Conservation (phyloP, 2,797 vertebrate species). For the Centroberyx gerrardi region DNA sequence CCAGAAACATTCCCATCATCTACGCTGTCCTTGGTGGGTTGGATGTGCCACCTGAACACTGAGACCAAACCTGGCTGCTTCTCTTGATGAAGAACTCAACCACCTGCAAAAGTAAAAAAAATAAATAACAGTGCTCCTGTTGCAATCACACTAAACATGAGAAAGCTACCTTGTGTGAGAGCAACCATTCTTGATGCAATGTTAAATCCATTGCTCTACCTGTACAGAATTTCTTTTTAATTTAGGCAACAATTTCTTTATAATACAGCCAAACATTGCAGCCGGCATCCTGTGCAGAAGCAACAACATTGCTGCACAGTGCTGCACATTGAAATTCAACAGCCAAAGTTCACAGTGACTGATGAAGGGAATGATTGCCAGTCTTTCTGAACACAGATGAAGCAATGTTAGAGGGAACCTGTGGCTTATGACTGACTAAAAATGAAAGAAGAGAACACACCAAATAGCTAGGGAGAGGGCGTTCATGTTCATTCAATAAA, state of each 20-base stretch:
- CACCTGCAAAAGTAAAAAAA: constrained; percentile 28
- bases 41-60: not conserved
- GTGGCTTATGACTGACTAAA: not conserved
- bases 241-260: not conserved
- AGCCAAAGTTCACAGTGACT: not conserved
- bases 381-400: constrained; percentile 1
- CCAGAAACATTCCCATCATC: not conserved
- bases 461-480: no score
- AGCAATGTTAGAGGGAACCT: not conserved
- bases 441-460: no score
- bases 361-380: not conserved
- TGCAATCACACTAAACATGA: constrained; percentile 3
- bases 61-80: not conserved
- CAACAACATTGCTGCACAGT: not conserved
- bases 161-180: constrained; percentile 9
- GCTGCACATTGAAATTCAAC: not conserved
- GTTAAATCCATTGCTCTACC: not conserved
- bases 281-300: no score
- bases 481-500: not conserved
- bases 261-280: not conserved
- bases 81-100: constrained; percentile 15
- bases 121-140: not conserved
- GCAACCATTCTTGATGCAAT: not conserved
- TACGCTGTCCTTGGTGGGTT: not conserved
- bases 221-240: not conserved